Evolutionary conservation across 2,797 vertebrate genomes (phyloP).

Genomic region (Galago senegalensis): DNA sequence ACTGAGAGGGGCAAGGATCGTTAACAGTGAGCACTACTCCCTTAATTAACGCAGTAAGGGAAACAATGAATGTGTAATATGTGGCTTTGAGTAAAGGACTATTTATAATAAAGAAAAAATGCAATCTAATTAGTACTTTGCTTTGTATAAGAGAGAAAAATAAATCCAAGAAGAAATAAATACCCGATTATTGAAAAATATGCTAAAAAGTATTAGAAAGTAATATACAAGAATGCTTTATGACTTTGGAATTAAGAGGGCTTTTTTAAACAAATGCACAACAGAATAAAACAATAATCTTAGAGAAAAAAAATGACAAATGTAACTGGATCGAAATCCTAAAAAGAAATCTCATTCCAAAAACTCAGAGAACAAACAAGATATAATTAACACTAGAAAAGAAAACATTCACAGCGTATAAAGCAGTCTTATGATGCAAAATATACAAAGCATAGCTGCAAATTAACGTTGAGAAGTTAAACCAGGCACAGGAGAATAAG

Average conservation of each 20-base stretch:
- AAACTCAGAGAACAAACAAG: neutral
- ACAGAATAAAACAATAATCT: neutral
- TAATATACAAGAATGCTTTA: neutral
- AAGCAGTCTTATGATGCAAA: neutral
- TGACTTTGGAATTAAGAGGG: neutral
- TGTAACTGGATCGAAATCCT: neutral
- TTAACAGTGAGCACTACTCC: neutral
- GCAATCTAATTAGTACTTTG: neutral
- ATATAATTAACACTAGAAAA: neutral
- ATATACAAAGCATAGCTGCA: neutral
- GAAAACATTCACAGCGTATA: neutral
- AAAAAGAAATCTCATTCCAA: neutral
- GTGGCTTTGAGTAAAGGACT: neutral
- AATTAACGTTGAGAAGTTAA: neutral
- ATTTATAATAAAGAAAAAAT: neutral
- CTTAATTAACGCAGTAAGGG: neutral
- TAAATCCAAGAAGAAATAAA: constrained; percentile 8
- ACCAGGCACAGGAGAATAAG: neutral
- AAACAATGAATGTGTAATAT: neutral
- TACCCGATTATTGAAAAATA: neutral
- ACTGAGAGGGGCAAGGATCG: neutral
- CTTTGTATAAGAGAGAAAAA: neutral
- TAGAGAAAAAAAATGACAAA: neutral
- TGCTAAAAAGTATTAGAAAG: neutral
- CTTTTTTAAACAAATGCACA: neutral